Base-by-base conservation (phyloP, 1,140 invertebrate genomes). In the Sesamia nonagrioides region DNA sequence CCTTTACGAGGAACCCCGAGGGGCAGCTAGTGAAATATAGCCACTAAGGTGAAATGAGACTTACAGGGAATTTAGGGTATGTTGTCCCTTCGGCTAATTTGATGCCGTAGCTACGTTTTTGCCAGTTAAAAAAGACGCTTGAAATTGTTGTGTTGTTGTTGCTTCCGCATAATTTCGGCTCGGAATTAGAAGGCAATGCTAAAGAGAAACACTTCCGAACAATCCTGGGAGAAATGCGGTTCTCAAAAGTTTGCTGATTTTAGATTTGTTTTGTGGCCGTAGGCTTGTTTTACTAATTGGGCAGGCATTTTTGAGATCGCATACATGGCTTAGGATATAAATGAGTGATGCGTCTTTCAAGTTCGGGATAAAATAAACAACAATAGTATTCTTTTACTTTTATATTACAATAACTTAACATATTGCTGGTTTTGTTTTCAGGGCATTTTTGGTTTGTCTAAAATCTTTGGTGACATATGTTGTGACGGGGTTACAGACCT, bases 1-100 rank as follows among this genome's bases (percentile, higher is more conserved):
- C 77, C 79, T 84, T 84, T 80, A 84, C 85, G 85, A 80, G 72
- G 82, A 48, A 77, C 69, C 81, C 77, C 76, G 69, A 71, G 69
- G 68, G 54, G 42, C 45, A 15, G 48, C 56, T 79, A 77, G 77
- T 84, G 82, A 86, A 84, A 84, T 84, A 84, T 86, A 27, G 79
- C 58, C 73, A 61, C 54, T 58, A 68, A 73, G 77, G 78, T 76
- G 54, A 77, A 77, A 79, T 45, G 77, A 37, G 84, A 58, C 54
- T 77, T 27, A 52, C 54, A 71, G 77, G 52, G 82, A 78, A 85
- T 83, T 82, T 85, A 79, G 42, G 76, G 74, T 40, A 80, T 81
- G 52, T 74, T 58, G 71, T 80, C 77, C 82, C 77, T 73, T 78
- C 78, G 42, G 50, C 60, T 83, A 85, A 83, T 85, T 80, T 82